Conservation (phyloP, 1,140 invertebrate genomes). For the Cyphomyrmex costatus region DNA sequence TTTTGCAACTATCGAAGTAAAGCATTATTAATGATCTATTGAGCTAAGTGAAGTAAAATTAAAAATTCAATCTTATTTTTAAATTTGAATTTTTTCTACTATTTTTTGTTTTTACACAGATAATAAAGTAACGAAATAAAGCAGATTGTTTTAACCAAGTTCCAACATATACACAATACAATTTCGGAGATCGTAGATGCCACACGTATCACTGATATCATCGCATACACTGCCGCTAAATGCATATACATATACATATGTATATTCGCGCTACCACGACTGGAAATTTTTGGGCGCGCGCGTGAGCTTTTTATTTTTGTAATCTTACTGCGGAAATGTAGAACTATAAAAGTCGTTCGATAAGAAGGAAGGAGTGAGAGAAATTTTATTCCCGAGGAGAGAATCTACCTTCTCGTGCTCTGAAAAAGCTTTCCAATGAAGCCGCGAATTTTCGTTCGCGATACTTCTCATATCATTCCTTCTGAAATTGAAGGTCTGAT, state of each 20-base stretch:
- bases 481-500: neutral
- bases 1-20: neutral
- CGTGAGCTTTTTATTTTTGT: constrained; percentile 48
- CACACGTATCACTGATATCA: neutral
- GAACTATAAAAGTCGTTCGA: neutral
- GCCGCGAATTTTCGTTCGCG: neutral
- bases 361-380: neutral
- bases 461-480: neutral
- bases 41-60: neutral
- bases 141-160: neutral
- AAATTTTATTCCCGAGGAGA: neutral
- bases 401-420: neutral
- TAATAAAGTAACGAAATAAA: neutral
- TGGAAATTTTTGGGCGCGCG: constrained; percentile 1
- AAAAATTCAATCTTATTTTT: neutral
- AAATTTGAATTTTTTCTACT: neutral
- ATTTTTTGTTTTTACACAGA: neutral
- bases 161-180: constrained; percentile 10
- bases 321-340: constrained; percentile 6
- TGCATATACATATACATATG: neutral
- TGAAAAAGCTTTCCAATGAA: neutral
- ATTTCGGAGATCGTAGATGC: neutral
- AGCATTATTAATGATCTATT: neutral
- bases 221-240: constrained; percentile 4
- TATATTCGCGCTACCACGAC: constrained; percentile 11